phyloP scores from a whole-genome alignment of 2,888 invertebrate genomes.

The Chesias legatella region DNA sequence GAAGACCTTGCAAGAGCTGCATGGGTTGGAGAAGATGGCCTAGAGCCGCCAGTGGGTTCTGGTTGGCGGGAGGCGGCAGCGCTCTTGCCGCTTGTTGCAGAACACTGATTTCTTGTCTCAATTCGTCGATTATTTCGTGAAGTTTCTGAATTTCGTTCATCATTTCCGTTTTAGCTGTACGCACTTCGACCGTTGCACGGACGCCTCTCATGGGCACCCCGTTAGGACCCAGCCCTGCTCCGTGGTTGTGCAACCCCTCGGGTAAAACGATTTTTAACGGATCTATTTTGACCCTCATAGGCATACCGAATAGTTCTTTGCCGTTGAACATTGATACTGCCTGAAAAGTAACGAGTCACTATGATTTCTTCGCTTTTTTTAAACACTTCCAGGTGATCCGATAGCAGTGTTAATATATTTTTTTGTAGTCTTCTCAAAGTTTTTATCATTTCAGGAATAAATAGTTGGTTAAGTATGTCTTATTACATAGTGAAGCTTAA shows the following conservation, averaged over 20 bases:
- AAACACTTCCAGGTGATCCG: no score
- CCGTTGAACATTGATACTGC: slow-evolving; percentile 96
- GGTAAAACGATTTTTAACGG: slow-evolving; percentile 6
- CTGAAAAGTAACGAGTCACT: no score
- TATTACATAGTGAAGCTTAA: no score
- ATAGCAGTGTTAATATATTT: no score
- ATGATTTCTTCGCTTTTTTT: no score
- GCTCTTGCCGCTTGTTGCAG: slow-evolving; percentile 2
- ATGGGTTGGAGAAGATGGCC: slow-evolving; percentile 9
- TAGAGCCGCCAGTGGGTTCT: slow-evolving; percentile 5
- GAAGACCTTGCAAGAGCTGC: slow-evolving; percentile 7
- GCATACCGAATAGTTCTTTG: slow-evolving; percentile 81
- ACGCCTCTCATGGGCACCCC: slow-evolving; percentile 50
- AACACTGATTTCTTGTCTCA: slow-evolving; percentile 1
- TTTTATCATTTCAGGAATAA: no score
- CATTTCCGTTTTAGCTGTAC: slow-evolving; percentile 24
- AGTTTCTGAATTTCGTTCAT: slow-evolving; percentile 17
- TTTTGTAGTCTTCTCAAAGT: no score
- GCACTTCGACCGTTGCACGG: slow-evolving; percentile 25
- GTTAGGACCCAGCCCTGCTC: slow-evolving; percentile 80
- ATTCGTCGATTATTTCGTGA: slow-evolving; percentile 3
- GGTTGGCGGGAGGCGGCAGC: background rate
- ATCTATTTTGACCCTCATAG: slow-evolving; percentile 27
- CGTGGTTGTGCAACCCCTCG: slow-evolving; percentile 16
- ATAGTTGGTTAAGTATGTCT: no score